Evolutionary conservation across 2,797 vertebrate genomes (phyloP).

Genomic region (Hozukius guyotensis): DNA sequence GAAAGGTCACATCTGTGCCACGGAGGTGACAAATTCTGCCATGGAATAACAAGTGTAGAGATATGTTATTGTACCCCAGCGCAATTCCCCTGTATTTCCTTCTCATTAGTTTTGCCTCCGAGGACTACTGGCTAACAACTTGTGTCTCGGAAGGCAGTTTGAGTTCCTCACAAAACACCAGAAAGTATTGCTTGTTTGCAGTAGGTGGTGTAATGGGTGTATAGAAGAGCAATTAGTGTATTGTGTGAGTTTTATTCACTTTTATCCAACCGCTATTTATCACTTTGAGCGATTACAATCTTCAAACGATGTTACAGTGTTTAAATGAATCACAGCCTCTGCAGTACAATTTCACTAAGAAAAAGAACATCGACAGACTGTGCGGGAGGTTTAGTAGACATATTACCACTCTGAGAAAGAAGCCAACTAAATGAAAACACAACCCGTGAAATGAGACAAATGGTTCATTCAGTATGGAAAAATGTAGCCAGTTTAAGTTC

Average conservation of each 20-base stretch:
- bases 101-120: conserved; percentile 11
- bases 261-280: conserved; percentile 28
- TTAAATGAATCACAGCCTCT: conserved; percentile 31
- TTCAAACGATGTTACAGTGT: conserved; percentile 11
- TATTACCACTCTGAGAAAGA: not conserved
- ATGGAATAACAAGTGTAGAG: not conserved
- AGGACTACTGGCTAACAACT: not conserved
- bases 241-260: conserved; percentile 16
- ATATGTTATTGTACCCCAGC: not conserved
- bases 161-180: not conserved
- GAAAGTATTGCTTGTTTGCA: conserved; percentile 3
- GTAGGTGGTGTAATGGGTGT: not conserved
- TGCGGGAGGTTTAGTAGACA: conserved; percentile 31
- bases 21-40: not conserved
- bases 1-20: conserved; percentile 8
- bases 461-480: not conserved
- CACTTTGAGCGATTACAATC: conserved; percentile 30
- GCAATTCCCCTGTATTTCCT: not conserved
- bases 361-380: not conserved
- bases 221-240: conserved; percentile 33
- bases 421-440: conserved; percentile 10
- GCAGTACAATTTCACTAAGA: not conserved
- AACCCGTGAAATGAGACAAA: conserved; percentile 23
- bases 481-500: conserved; percentile 1
- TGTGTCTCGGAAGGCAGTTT: not conserved